Base-by-base conservation (phyloP, 35 echinoderm and acorn worm species). In the Strongylocentrotus purpuratus region DNA sequence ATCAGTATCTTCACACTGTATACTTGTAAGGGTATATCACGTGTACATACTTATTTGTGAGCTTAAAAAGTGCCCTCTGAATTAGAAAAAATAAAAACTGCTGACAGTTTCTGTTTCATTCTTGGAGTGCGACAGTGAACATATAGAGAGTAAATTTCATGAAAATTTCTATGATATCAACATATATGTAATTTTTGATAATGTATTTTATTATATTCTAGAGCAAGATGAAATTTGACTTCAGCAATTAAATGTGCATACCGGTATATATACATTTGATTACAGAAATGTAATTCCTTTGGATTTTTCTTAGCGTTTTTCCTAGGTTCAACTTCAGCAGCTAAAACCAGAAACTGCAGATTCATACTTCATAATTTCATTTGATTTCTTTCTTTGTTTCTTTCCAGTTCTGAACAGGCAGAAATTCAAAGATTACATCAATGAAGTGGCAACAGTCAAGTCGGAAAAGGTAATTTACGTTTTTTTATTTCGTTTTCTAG, bases 391-490 rank as follows among this genome's bases (percentile, higher is more conserved):
- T 71, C 31, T 88, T 92, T 94, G 47, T 96, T 18, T 41, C 13
- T 91, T 91, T n/a, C 18, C 96, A 96, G 96, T 88, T 94, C 93
- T 86, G 59, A 96, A 96, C 45, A 47, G 96, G 17, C 94, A 94
- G 61, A 88, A 96, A 46, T 96, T 96, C 58, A 96, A 94, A 94
- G 96, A 96, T 35, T 96, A 61, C 94, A 96, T 96, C 86, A 96
- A 96, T 94, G 96, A 94, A 46, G 96, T 96, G 32, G 96, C 96
- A 71, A 94, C 94, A 35, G 94, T 96, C 8, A 96, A 96, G 92
- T 50, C 87, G 48, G 96, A 96, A 94, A 96, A 96, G 94, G 96
- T 96, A 88, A 96, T 33, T 89, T 89, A 1, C 20, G 4, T 89
- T 94, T 48, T 28, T 59, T 59, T 59, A 22, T n/a, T 78, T 78